Evolutionary conservation across 2,113 vertebrate genomes (phyloP), one percentile per base, ranked within the genome.

Genomic region (Hemichromis elongatus): DNA sequence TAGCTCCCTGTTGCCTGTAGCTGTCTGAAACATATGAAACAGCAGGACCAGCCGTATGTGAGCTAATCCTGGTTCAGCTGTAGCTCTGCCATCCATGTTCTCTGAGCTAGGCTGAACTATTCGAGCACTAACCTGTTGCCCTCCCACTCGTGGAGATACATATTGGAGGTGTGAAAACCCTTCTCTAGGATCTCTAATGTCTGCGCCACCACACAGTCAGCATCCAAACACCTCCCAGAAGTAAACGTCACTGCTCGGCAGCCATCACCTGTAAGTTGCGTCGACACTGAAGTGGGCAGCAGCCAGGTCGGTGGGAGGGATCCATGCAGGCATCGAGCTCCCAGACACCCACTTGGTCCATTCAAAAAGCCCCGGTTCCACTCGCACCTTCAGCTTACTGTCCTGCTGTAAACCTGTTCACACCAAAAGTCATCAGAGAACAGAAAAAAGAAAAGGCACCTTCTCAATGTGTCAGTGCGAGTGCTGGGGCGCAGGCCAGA

Each of bases 261-360:
- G 66, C 6, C 28, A 4, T 92, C 82, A 94, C 93, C 93, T 92
- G 97, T 99, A 99, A 30, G 97, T 97, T 96, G 97, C 97, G 96
- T 99, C 98, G 42, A 99, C 97, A 57, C 96, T 97, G 77, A 99
- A 96, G 89, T 96, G 97, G 80, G 97, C 97, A 47, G 97, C 96
- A 8, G 97, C 97, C 93, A 99, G 92, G 50, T 99, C 98, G 16
- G 95, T 13, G 0, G 97, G 96, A 14, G 97, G 93, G 19, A 98
- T 98, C 98, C 98, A 99, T 0, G 97, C 96, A 1, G 98, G 98
- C 78, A 99, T 93, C 0, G 96, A 95, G 88, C 47, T 98, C 53
- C 98, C 98, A 5, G 97, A 95, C 19, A 99, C 97, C 98, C 98
- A 99, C 93, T 99, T 99, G 33, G 98, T 99, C 98, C 98, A 99